Base-by-base conservation (phyloP, 2,113 vertebrate genomes). In the Addax nasomaculatus region DNA sequence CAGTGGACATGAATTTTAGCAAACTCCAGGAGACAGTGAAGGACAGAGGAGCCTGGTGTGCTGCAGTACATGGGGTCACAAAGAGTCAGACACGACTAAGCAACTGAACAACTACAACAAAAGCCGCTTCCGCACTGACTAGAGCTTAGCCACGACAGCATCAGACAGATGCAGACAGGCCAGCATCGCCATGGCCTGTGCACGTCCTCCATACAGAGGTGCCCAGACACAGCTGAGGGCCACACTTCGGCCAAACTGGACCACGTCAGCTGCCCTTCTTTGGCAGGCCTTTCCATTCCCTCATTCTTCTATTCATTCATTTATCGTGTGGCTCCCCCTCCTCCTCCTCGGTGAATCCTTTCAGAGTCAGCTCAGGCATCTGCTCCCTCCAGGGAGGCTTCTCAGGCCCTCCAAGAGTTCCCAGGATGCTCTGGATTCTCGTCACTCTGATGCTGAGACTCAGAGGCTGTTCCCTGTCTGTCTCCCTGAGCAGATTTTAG, bases 151-250 rank as follows among this genome's bases (percentile, higher is more conserved):
- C 76, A 89, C 6, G 14, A 29, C 0, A 23, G 39, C 27, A 12
- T 30, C 83, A 62, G 60, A 62, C 6, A 62, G 29, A 15, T 15
- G 60, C 55, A 19, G 27, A 19, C 55, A 62, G 73, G 7, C 21
- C 64, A 4, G 30, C 30, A 0, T 3, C 2, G 7, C 29, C 43
- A 9, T 30, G 64, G 16, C 9, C 25, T 36, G 55, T 49, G 62
- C 7, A 14, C 13, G 5, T 14, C 2, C 7, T 14, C 36, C 30
- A 83, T 36, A 47, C 6, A 47, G 62, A 1, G 1, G 76, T 2
- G 13, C 19, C 47, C 57, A 58, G 39, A 23, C 49, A 47, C 30
- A n/a, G 78, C 89, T 0, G 3, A 45, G 33, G 78, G 53, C 53
- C 30, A 9, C 2, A 11, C 7, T 30, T 30, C 7, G 30, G 58